These are phyloP conservation scores for Chloroceryle amazona DNA, from an alignment of 2,797 vertebrate species.

Conservation along the genomic window DNA sequence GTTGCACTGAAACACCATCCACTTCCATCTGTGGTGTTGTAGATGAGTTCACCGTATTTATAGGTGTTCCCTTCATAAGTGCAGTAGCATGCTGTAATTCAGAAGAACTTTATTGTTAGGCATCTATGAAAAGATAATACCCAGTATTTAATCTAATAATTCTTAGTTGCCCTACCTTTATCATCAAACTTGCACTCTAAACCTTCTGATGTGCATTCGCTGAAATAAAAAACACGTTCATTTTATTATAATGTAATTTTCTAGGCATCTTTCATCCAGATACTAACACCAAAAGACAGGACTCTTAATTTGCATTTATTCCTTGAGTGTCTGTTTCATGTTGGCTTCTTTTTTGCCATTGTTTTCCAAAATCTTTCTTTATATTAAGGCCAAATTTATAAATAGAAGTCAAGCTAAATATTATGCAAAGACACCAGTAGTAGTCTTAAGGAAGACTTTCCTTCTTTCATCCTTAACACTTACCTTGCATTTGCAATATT, in stretches of 20 bases:
- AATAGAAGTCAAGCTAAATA: neutral
- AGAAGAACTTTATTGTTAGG: neutral
- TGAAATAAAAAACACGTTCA: slow-evolving; percentile 13
- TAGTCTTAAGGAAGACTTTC: neutral
- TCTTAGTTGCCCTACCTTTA: slow-evolving; percentile 68
- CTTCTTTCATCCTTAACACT: neutral
- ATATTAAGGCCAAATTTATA: neutral
- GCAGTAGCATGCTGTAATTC: slow-evolving; percentile 76
- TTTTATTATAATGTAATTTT: neutral
- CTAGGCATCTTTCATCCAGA: neutral
- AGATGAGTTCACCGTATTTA: slow-evolving; percentile 73
- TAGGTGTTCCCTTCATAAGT: slow-evolving; percentile 73
- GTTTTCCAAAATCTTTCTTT: neutral
- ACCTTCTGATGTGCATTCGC: slow-evolving; percentile 74
- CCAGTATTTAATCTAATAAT: neutral
- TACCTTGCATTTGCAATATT: neutral
- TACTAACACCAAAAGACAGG: neutral
- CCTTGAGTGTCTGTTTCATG: neutral
- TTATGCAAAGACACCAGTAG: neutral
- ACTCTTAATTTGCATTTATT: neutral
- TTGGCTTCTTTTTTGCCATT: neutral
- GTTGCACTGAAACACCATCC: slow-evolving; percentile 80
- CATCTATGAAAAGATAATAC: neutral
- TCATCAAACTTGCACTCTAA: slow-evolving; percentile 63
- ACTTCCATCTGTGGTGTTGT: slow-evolving; percentile 81